Evolutionary conservation across 2,888 invertebrate species (phyloP), one percentile per base, ranked within the genome.

Genomic region (Auanema freiburgensis): DNA sequence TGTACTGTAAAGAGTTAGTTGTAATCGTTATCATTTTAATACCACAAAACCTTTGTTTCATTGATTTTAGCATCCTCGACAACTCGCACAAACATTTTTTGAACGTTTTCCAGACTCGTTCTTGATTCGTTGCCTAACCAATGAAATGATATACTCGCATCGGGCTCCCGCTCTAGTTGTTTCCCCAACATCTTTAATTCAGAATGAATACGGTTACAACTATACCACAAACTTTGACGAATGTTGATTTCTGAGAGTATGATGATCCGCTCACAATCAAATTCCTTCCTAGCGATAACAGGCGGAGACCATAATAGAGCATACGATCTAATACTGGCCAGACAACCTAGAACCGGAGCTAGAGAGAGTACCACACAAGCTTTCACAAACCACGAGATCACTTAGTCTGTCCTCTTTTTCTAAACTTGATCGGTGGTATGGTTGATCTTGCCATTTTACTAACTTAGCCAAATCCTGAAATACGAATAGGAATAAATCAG

Each of bases 251-350:
- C 16, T 78, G 71, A 5, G 69, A 72, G 51, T 63, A 71, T 6
- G 67, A 59, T 0, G 78, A 76, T 12, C 79, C 79, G 25, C 66
- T 67, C 10, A 79, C 62, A 0, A 79, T 53, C 14, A 79, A 61
- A 62, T 78, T 69, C 40, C 72, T 66, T 2, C 67, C 69, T 10
- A 66, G 58, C 12, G 54, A 52, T 25, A 75, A 59, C 6, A 78
- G 49, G 16, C 69, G 66, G 23, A 69, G 56, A 21, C 69, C 66
- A 59, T 74, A 78, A 44, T 70, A 66, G 5, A 79, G 52, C 10
- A 78, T 44, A 24, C 78, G 73, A 60, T 79, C 79, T 44, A 77
- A 66, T 18, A 63, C 60, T 0, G 79, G 68, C 33, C 69, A 63
- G 1, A 74, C 74, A 16, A 74, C 68, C 71, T 71, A 50, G 6